phyloP scores from a whole-genome alignment of 2,113 vertebrate species.

The Noctilio leporinus region DNA sequence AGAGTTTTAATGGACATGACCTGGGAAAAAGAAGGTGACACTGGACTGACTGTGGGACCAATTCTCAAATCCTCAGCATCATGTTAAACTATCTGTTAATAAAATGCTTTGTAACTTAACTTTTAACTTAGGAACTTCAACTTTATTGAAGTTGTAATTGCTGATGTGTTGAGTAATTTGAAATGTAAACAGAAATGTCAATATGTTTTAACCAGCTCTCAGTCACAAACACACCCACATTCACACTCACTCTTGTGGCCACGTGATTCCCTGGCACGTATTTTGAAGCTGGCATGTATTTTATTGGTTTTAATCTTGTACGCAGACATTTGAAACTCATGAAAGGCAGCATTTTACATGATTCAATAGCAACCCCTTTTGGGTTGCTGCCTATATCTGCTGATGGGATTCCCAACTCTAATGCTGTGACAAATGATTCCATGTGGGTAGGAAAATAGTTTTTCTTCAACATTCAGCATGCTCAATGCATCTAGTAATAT shows the following conservation, averaged over 20 bases:
- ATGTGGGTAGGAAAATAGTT: not conserved
- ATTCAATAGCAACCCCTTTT: not conserved
- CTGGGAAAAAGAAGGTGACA: not conserved
- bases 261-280: not conserved
- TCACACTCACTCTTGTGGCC: rapidly evolving
- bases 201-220: not conserved
- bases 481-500: not conserved
- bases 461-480: not conserved
- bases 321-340: not conserved
- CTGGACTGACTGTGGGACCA: not conserved
- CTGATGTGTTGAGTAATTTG: slow-evolving; percentile 68
- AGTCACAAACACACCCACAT: not conserved
- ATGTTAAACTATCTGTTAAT: not conserved
- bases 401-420: not conserved
- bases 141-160: slow-evolving; percentile 53
- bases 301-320: not conserved
- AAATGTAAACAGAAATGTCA: slow-evolving; percentile 57
- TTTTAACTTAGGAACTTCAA: slow-evolving; percentile 53
- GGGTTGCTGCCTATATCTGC: not conserved
- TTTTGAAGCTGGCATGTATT: not conserved
- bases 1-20: not conserved
- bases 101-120: slow-evolving; percentile 37
- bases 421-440: not conserved
- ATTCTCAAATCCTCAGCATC: not conserved
- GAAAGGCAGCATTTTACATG: not conserved